phyloP scores from a whole-genome alignment of 2,888 invertebrate genomes.

The Epistrophe grossulariae region DNA sequence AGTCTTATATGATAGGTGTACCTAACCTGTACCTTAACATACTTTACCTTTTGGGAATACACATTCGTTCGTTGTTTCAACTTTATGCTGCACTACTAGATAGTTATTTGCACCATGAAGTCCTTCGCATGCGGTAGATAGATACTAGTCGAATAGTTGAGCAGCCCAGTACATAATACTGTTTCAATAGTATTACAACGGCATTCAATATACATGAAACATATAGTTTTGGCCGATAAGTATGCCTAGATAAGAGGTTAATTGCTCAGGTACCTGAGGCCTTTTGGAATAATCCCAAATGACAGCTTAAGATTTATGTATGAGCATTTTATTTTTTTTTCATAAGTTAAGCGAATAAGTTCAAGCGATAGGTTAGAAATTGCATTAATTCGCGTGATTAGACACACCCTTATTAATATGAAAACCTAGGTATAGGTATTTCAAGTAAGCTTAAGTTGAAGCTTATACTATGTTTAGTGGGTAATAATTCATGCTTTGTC shows the following conservation, averaged over 20 bases:
- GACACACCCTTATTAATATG: constrained; percentile 52
- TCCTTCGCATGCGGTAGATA: constrained; percentile 24
- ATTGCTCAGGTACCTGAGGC: constrained; percentile 60
- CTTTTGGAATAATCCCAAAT: constrained; percentile 53
- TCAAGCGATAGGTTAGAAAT: constrained; percentile 48
- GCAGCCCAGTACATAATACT: constrained; percentile 5
- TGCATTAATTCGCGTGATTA: constrained; percentile 54
- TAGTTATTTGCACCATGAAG: constrained; percentile 49
- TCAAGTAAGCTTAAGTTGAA: not conserved
- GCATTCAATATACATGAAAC: not conserved
- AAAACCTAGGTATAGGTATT: not conserved
- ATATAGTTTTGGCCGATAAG: constrained; percentile 50
- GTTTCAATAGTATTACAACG: constrained; percentile 22
- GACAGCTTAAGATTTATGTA: constrained; percentile 65
- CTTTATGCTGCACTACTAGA: constrained; percentile 15
- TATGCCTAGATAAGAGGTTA: constrained; percentile 67
- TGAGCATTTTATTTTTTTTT: constrained; percentile 2
- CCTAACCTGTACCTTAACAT: not conserved
- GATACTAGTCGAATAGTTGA: not conserved
- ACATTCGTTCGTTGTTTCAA: constrained; percentile 3
- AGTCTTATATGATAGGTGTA: constrained; percentile 28
- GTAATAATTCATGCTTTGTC: constrained; percentile 52
- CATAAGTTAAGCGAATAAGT: constrained; percentile 29
- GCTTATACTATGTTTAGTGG: constrained; percentile 4
- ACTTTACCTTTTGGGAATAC: constrained; percentile 25